Base-by-base conservation (phyloP, 2,113 vertebrate genomes). In the Scortum barcoo region DNA sequence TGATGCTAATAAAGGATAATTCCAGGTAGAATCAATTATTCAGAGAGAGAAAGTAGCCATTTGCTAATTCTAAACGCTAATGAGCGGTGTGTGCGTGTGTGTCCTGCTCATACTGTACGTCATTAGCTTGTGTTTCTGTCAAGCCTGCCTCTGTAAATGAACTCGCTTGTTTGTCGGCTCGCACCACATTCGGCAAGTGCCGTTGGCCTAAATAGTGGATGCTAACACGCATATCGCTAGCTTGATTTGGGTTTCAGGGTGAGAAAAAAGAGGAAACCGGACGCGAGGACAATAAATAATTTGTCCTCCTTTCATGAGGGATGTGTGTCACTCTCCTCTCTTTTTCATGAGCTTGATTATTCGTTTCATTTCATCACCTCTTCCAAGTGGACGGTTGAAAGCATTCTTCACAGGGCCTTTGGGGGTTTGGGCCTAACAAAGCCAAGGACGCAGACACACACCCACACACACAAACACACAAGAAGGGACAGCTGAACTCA, bases 341-440 rank as follows among this genome's bases (percentile, higher is more conserved):
- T 92, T 87, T 91, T 91, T 91, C 86, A 89, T 88, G 88, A 91
- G 92, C 88, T 78, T 91, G 83, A 91, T 92, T 89, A 91, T 91
- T 93, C 87, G 78, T 90, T 93, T 94, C 84, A 93, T 93, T 94
- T 93, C 91, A 92, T 91, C 92, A 93, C 91, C 92, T 93, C 91
- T 68, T 93, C 91, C 91, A 90, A 92, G 92, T 90, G 86, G 92
- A 93, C 83, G 82, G 83, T 91, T 93, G 90, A 94, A 93, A 92
- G 93, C 90, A 91, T 92, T 93, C 89, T 91, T 93, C 78, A 79
- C 84, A 74, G 87, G 87, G 88, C 86, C 90, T 92, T 91, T 87
- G 81, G 89, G 90, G 91, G 80, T 81, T 87, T 58, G 69, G 78
- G 81, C 26, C 74, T 58, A 89, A 92, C 91, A 93, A 93, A 93